Base-by-base conservation (phyloP, 2,888 invertebrate genomes). In the Melitaea athalia region DNA sequence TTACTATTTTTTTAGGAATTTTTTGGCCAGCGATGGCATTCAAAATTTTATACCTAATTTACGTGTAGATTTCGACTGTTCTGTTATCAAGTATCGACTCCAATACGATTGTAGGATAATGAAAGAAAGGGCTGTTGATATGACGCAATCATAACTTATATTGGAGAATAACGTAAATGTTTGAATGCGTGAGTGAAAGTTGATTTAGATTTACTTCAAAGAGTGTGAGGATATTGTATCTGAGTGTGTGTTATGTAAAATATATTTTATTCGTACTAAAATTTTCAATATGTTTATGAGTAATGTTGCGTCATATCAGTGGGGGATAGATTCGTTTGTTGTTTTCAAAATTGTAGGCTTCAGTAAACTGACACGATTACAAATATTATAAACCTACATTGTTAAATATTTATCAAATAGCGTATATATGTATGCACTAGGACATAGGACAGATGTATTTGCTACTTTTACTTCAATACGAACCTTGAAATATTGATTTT, bases 21-120 rank as follows among this genome's bases (percentile, higher is more conserved):
- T 82, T 88, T 87, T 86, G 86, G 86, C 88, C 89, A 83, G 70
- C 80, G 77, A 82, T 78, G 87, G 85, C 87, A 77, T 76, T 75
- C 72, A 64, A 60, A 64, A 53, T 70, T 70, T 64, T 15, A 52
- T 14, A 45, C 17, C 43, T 59, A 68, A 59, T 60, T 49, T 43
- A 50, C 24, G 50, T 61, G 57, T 62, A 42, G 12, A 45, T 57
- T 67, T 52, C 45, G 11, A n/a, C 38, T 33, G 53, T 63, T 70
- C 15, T 53, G 50, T 63, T 65, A 47, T 63, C 61, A 68, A 68
- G 63, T 70, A 59, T 65, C 53, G 68, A 68, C 65, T 68, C 17
- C 62, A 17, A 59, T 57, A 42, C 65, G 42, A 63, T 63, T 61
- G 62, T 69, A 59, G 66, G 33, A 61, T 64, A 57, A 45, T 50